A percentile compares a stretch with the other conserved stretches of the same genome.
Evolutionary conservation across 2,888 invertebrate genomes (phyloP).

Genomic region (Corythucha ciliata): DNA sequence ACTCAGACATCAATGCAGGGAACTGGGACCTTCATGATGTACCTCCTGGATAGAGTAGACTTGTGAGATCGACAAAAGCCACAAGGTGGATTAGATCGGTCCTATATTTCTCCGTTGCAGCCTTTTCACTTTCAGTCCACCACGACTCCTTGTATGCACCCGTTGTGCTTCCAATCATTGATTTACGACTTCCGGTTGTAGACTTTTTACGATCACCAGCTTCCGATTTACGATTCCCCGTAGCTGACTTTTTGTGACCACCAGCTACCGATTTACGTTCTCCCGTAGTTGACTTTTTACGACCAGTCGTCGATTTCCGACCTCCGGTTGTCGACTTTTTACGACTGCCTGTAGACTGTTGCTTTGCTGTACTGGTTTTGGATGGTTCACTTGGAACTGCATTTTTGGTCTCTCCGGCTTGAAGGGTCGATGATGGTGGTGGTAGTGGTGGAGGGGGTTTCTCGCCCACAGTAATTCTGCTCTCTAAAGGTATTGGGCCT

Average conservation of each 20-base stretch:
- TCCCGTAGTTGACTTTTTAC: background rate
- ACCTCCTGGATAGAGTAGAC: slow-evolving; percentile 29
- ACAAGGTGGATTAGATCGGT: slow-evolving; percentile 14
- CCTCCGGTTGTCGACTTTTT: slow-evolving; percentile 4
- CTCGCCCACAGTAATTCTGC: slow-evolving; percentile 6
- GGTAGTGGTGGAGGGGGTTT: background rate
- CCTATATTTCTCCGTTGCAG: background rate
- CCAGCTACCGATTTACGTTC: background rate
- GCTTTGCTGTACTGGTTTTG: too few relatives aligned
- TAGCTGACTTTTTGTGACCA: background rate
- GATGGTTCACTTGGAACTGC: background rate
- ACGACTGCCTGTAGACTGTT: slow-evolving; percentile 4
- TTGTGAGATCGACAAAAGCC: slow-evolving; percentile 27
- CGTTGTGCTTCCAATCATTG: too few relatives aligned
- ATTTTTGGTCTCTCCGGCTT: background rate
- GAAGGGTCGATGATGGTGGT: background rate
- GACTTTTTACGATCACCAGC: background rate
- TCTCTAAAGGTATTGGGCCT: slow-evolving; percentile 9
- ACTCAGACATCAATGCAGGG: too few relatives aligned
- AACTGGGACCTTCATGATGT: background rate
- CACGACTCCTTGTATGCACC: too few relatives aligned
- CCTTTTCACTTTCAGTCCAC: slow-evolving; percentile 5
- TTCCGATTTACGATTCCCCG: background rate
- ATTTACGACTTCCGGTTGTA: background rate
- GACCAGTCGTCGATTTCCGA: background rate